Percentiles rank a stretch among this genome's conserved stretches.
Conservation (phyloP, 2,888 invertebrate genomes). For the Heliothis peltigera region DNA sequence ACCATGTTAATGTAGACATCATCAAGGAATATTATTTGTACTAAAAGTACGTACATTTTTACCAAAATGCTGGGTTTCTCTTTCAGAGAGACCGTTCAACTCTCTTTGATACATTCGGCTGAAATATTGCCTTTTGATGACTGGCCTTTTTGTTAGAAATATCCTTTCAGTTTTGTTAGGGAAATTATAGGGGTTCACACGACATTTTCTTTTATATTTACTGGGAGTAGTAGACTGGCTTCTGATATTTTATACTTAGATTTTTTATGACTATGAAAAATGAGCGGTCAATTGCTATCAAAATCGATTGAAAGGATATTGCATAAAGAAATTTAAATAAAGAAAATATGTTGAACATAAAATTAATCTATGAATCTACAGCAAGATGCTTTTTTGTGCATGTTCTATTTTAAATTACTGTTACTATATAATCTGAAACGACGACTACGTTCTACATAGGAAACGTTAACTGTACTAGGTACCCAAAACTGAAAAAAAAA, state of each 20-base stretch:
- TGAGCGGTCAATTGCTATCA: not conserved
- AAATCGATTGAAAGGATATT: not conserved
- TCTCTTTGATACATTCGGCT: slow-evolving; percentile 28
- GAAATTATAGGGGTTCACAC: slow-evolving; percentile 26
- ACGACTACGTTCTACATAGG: too few species aligned
- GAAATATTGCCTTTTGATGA: slow-evolving; percentile 46
- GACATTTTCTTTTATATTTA: slow-evolving; percentile 23
- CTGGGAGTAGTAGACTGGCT: not conserved
- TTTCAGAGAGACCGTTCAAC: slow-evolving; percentile 7
- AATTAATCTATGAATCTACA: too few species aligned
- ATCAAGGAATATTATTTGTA: slow-evolving; percentile 25
- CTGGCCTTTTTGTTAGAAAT: slow-evolving; percentile 26
- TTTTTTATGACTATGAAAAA: not conserved
- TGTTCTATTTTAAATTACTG: too few species aligned
- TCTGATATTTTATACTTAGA: not conserved
- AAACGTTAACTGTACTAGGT: too few species aligned
- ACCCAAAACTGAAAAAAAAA: too few species aligned
- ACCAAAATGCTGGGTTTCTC: slow-evolving; percentile 1
- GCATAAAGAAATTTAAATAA: too few species aligned
- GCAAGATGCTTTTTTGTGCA: too few species aligned
- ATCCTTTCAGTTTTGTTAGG: slow-evolving; percentile 30
- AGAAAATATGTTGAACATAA: too few species aligned
- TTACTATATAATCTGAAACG: too few species aligned
- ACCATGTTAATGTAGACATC: slow-evolving; percentile 26
- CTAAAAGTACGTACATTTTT: slow-evolving; percentile 19